Conservation (phyloP, 2,113 vertebrate species). For the Daphoenositta chrysoptera region DNA sequence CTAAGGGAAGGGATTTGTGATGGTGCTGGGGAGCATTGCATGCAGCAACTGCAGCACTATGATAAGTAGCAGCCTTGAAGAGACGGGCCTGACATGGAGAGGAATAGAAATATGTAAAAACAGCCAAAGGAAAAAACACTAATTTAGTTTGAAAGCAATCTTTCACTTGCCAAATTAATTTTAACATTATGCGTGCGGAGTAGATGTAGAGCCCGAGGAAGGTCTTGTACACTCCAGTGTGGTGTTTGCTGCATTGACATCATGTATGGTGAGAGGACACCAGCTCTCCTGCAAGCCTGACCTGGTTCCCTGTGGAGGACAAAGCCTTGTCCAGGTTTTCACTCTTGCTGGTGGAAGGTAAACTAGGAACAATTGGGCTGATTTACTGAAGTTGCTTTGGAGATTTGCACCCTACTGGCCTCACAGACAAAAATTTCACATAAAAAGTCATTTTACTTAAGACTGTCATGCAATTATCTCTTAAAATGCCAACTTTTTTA, state of each 20-base stretch:
- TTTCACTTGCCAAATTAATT: not conserved
- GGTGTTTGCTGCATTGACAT: not conserved
- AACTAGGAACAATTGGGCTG: not conserved
- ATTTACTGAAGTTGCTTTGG: not conserved
- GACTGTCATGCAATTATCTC: not conserved
- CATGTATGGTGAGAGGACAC: not conserved
- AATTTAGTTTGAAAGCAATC: not conserved
- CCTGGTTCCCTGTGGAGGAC: not conserved
- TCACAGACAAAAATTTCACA: not conserved
- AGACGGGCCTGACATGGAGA: not conserved
- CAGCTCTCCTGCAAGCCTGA: not conserved
- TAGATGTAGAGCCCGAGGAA: not conserved
- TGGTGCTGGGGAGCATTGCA: not conserved
- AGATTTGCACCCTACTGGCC: not conserved
- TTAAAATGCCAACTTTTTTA: not conserved
- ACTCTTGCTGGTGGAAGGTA: not conserved
- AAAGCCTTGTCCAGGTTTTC: not conserved
- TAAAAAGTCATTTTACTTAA: not conserved
- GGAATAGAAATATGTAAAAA: not conserved
- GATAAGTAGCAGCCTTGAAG: not conserved
- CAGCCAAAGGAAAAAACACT: not conserved
- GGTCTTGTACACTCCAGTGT: not conserved
- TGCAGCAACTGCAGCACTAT: not conserved
- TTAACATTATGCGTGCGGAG: not conserved
- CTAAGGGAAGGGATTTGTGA: not conserved